phyloP scores from a whole-genome alignment of 2,888 invertebrate genomes.

The Chrysopilus asiliformis region DNA sequence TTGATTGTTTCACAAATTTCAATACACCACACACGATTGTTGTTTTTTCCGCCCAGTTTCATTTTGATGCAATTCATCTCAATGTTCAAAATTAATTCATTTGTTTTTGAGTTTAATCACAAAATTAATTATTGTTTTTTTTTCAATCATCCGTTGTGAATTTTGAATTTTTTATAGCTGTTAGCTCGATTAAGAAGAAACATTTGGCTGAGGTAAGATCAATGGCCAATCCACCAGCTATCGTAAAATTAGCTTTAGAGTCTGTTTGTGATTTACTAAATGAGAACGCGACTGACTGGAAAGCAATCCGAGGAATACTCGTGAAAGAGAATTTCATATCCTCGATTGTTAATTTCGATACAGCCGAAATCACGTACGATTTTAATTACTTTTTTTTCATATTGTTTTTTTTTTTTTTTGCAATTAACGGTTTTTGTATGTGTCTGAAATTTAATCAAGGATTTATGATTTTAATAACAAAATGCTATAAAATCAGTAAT shows the following conservation, averaged over 20 bases:
- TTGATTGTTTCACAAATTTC: not conserved
- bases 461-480: too few relatives aligned
- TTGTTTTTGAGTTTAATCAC: too few relatives aligned
- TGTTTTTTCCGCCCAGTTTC: constrained; percentile 2
- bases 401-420: too few relatives aligned
- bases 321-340: constrained; percentile 93
- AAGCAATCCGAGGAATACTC: constrained; percentile 76
- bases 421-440: too few relatives aligned
- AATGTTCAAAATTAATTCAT: too few relatives aligned
- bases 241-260: constrained; percentile 87
- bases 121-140: too few relatives aligned
- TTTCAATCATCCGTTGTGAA: not conserved
- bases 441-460: too few relatives aligned
- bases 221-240: constrained; percentile 86
- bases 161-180: constrained; percentile 43
- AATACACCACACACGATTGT: not conserved
- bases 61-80: too few relatives aligned
- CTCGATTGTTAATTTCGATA: constrained; percentile 88
- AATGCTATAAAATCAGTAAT: too few relatives aligned
- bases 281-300: constrained; percentile 87
- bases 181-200: constrained; percentile 91
- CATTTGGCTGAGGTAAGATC: constrained; percentile 89
- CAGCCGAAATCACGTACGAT: constrained; percentile 74
- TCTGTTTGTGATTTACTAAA: constrained; percentile 87
- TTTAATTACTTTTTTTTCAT: too few relatives aligned